phyloP scores from a whole-genome alignment of 2,888 invertebrate species.

The Loripinus fragilis region DNA sequence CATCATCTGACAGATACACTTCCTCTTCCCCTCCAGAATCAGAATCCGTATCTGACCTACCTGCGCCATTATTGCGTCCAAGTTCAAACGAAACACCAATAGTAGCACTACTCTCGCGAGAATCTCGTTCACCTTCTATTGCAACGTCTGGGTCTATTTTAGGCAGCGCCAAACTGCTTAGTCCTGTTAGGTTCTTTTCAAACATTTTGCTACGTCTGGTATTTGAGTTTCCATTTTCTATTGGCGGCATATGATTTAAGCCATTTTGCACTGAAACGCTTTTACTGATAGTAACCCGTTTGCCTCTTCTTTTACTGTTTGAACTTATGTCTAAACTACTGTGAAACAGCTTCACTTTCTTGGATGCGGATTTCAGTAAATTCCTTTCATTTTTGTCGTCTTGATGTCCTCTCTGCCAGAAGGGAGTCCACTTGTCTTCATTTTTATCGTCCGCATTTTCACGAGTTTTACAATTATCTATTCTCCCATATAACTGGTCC shows the following conservation, averaged over 20 bases:
- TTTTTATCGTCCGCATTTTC: constrained; percentile 1
- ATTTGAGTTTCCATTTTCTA: neutral
- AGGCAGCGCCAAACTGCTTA: constrained; percentile 53
- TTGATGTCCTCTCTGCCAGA: constrained; percentile 57
- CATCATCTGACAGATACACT: constrained; percentile 63
- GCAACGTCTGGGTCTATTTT: constrained; percentile 63
- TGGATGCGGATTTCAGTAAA: constrained; percentile 8
- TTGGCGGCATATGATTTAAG: constrained; percentile 42
- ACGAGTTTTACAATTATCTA: constrained; percentile 13
- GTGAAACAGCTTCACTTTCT: constrained; percentile 48
- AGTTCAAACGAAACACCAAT: constrained; percentile 18
- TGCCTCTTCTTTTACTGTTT: constrained; percentile 16
- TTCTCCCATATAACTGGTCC: neutral
- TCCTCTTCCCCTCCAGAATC: constrained; percentile 54
- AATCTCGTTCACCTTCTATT: constrained; percentile 42
- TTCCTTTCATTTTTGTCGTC: constrained; percentile 20
- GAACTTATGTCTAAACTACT: constrained; percentile 52
- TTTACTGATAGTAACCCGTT: constrained; percentile 52
- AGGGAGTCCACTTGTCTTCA: constrained; percentile 53
- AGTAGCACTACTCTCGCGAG: constrained; percentile 59
- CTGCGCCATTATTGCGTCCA: constrained; percentile 2
- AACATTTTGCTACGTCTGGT: neutral
- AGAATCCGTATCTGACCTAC: constrained; percentile 34
- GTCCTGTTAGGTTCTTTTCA: neutral
- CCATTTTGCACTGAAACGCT: constrained; percentile 59